Conservation (phyloP, 2,797 vertebrate species). For the Todus mexicanus region DNA sequence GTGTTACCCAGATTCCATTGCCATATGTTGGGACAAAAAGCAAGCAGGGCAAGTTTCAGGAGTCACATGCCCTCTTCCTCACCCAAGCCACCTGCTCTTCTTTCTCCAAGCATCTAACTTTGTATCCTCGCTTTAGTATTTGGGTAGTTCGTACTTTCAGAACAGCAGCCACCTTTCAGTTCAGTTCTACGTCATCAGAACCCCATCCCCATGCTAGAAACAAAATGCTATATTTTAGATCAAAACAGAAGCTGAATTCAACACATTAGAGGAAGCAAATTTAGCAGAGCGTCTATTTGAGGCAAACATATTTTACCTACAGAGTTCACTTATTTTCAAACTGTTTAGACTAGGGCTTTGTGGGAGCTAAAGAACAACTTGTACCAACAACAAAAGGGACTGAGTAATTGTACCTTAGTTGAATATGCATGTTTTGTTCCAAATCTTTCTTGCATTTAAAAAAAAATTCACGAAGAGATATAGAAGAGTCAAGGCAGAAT, state of each 20-base stretch:
- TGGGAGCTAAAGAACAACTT: neutral
- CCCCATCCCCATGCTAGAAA: neutral
- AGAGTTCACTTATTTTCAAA: neutral
- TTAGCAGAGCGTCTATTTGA: neutral
- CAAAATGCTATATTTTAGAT: neutral
- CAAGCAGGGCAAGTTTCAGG: neutral
- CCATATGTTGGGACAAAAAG: neutral
- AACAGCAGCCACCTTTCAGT: neutral
- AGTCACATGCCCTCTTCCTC: neutral
- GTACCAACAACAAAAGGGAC: neutral
- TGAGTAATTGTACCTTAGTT: neutral
- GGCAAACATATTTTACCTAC: neutral
- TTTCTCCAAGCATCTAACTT: neutral
- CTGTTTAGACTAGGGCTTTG: neutral
- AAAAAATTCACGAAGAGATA: neutral
- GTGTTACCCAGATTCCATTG: neutral
- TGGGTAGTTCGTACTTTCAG: neutral
- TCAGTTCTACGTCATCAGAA: neutral
- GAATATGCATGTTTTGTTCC: fast-evolving
- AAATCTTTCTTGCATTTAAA: neutral
- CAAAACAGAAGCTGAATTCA: neutral
- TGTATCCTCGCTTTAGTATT: neutral
- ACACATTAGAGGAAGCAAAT: neutral
- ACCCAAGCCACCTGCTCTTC: slow-evolving; percentile 2
- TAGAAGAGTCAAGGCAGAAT: neutral